Evolutionary conservation across 2,888 invertebrate species (phyloP), one percentile per base, ranked within the genome.

Genomic region (Acronicta alni): DNA sequence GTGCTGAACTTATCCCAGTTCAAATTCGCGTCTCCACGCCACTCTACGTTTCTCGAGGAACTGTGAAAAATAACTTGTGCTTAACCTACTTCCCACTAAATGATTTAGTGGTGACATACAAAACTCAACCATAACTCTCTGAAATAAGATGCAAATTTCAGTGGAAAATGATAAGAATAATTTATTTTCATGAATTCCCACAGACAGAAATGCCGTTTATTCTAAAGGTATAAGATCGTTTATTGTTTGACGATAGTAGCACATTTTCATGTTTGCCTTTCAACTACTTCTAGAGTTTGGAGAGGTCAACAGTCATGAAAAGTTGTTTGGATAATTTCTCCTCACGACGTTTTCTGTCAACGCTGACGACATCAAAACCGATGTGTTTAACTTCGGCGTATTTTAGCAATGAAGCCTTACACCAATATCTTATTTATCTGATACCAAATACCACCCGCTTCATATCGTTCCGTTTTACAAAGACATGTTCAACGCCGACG

Each of bases 31-130:
- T 26, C 58, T 52, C 37, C 47, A 42, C 16, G 35, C 44, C 49
- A 52, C 53, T 59, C 53, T 44, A 60, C 51, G 59, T 64, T 72
- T 59, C 60, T 54, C 65, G 56, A 59, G 57, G 57, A 76, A 73
- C 74, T 66, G 72, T 70, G 78, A 79, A 80, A 82, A 82, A 79
- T 79, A 78, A 77, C 80, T 79, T 77, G 60, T 71, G 70, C 79
- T 79, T 83, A 81, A 82, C 84, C 84, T 75, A 83, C 74, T 82
- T 84, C 63, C 63, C 63, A 62, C 49, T 57, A 56, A 41, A 61
- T 30, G 37, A 20, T 12, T 10, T 7, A n/a, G n/a, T n/a, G n/a
- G 23, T 15, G 6, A 18, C 20, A 37, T 14, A 12, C 23, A 14
- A 58, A 53, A 47, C 32, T 46, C 20, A 48, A 65, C 52, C 55